These are phyloP conservation scores for Gymnothorax reevesii DNA, from an alignment of 2,797 vertebrate genomes.

Conservation along the genomic window DNA sequence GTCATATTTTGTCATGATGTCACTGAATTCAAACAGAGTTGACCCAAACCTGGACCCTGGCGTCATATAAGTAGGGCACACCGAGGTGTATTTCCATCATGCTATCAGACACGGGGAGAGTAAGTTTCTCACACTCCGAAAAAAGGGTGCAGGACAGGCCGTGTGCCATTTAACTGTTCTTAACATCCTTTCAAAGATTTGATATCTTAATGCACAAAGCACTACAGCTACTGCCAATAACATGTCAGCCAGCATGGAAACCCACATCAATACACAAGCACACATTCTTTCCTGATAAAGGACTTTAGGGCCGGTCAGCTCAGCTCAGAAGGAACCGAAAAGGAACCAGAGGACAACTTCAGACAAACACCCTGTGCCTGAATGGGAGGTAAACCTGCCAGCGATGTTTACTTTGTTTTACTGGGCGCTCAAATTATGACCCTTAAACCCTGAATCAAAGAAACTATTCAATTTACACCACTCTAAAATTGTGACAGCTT, in stretches of 20 bases:
- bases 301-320: not conserved
- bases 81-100: no score
- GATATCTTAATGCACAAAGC: no score
- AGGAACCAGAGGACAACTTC: constrained; percentile 32
- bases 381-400: constrained; percentile 14
- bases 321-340: constrained; percentile 33
- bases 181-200: no score
- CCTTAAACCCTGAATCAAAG: not conserved
- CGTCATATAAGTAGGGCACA: no score
- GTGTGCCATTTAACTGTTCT: constrained; percentile 37
- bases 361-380: constrained; percentile 1
- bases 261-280: no score
- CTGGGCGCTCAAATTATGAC: not conserved
- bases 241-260: no score
- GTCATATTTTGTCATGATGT: not conserved
- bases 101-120: no score
- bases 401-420: not conserved
- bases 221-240: no score
- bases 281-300: constrained; percentile 1
- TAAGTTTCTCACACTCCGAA: no score
- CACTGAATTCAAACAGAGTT: no score
- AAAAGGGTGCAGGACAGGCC: constrained; percentile 16
- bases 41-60: no score
- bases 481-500: not conserved
- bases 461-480: not conserved